Percentiles rank a stretch among this genome's conserved stretches.
Conservation (phyloP, 2,113 vertebrate species). For the Cichladusa arquata region DNA sequence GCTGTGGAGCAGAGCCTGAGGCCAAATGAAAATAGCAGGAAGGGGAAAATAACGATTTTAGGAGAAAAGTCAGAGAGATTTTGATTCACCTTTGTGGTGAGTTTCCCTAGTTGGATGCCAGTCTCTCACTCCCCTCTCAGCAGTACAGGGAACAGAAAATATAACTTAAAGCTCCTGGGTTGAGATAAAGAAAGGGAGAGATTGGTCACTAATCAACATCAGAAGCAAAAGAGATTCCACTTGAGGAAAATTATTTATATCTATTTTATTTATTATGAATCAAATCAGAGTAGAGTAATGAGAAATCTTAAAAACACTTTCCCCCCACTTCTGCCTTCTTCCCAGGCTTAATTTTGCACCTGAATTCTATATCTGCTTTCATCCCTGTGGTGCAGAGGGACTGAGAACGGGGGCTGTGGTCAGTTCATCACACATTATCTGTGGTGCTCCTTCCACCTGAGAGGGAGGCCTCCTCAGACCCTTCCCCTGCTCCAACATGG, state of each 20-base stretch:
- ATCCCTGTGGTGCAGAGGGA: neutral
- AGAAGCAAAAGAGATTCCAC: neutral
- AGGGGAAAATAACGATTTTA: neutral
- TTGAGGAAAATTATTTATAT: neutral
- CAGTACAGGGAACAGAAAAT: neutral
- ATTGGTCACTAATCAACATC: neutral
- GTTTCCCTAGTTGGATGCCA: neutral
- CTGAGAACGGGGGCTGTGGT: neutral
- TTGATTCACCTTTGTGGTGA: neutral
- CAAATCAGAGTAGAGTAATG: neutral
- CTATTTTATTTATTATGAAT: neutral
- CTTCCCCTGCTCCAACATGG: neutral
- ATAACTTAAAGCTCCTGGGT: neutral
- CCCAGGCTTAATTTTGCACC: neutral
- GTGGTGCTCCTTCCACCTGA: neutral
- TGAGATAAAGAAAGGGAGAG: neutral
- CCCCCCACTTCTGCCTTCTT: neutral
- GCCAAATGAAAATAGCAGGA: neutral
- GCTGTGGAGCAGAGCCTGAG: neutral
- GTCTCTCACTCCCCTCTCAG: neutral
- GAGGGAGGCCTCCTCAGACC: neutral
- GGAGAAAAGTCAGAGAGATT: neutral
- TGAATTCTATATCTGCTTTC: neutral
- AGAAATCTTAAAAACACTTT: neutral
- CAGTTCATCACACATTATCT: neutral